A percentile compares a stretch with the other conserved stretches of the same genome.
Conservation (phyloP, 2,888 invertebrate genomes). For the Therioaphis trifolii region DNA sequence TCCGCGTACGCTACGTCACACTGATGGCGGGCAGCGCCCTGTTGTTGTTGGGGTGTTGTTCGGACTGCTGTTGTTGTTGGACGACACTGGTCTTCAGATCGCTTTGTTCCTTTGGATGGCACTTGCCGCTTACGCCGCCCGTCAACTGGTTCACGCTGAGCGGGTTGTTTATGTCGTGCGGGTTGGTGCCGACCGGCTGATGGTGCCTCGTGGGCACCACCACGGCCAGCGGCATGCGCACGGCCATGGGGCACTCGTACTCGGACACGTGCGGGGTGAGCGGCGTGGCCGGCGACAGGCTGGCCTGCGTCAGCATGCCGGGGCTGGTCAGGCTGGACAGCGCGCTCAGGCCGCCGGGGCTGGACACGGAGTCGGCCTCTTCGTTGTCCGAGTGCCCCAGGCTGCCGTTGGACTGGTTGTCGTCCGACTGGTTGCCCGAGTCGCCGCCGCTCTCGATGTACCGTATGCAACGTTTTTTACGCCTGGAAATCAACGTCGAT, state of each 20-base stretch:
- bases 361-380: conserved; percentile 72
- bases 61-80: conserved; percentile 55
- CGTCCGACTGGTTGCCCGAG: conserved; percentile 77
- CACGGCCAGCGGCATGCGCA: conserved; percentile 68
- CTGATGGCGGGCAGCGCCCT: conserved; percentile 54
- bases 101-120: conserved; percentile 59
- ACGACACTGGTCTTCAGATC: conserved; percentile 48
- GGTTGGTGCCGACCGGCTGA: conserved; percentile 86
- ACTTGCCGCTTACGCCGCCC: conserved; percentile 65
- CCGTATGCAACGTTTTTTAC: conserved; percentile 96
- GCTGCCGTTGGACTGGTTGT: conserved; percentile 83
- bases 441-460: conserved; percentile 85
- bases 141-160: conserved; percentile 86
- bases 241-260: conserved; percentile 68
- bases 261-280: conserved; percentile 69
- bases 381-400: conserved; percentile 77
- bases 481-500: conserved; percentile 74
- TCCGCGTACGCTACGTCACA: conserved; percentile 51
- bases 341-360: conserved; percentile 76
- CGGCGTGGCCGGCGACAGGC: conserved; percentile 75
- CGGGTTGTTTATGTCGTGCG: conserved; percentile 91
- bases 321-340: conserved; percentile 79
- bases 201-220: conserved; percentile 72
- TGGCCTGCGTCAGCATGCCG: conserved; percentile 78
- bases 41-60: conserved; percentile 56